Conservation (phyloP, 2,113 vertebrate genomes). For the Protobothrops flavoviridis region DNA sequence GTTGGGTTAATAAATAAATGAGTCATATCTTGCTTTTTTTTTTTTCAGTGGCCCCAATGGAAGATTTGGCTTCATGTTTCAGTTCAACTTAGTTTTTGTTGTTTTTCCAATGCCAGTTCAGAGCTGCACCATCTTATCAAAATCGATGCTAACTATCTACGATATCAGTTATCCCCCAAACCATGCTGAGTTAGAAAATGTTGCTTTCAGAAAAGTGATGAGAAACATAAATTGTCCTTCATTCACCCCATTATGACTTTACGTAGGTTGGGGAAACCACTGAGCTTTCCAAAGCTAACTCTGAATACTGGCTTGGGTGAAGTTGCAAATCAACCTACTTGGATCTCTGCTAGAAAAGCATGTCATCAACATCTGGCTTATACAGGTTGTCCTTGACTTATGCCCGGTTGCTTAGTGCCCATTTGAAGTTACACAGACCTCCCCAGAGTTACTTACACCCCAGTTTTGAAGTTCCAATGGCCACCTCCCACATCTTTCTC, state of each 20-base stretch:
- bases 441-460: not conserved
- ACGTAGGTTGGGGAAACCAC: not conserved
- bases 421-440: too few species aligned
- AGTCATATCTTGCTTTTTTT: not conserved
- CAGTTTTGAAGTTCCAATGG: too few species aligned
- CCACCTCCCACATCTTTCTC: not conserved
- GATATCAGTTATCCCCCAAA: not conserved
- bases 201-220: not conserved
- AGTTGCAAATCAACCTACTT: not conserved
- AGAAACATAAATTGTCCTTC: not conserved
- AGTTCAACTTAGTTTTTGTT: not conserved
- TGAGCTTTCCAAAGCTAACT: not conserved
- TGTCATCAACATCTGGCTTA: not conserved
- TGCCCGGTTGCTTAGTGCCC: too few species aligned
- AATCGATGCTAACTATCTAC: not conserved
- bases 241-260: not conserved
- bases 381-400: not conserved
- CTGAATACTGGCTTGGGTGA: not conserved
- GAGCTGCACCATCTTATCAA: not conserved
- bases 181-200: not conserved
- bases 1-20: not conserved
- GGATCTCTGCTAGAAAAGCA: not conserved
- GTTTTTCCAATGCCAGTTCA: not conserved
- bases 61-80: not conserved
- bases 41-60: not conserved